phyloP scores from a whole-genome alignment of 2,888 invertebrate species.

The Rhagonycha lutea region DNA sequence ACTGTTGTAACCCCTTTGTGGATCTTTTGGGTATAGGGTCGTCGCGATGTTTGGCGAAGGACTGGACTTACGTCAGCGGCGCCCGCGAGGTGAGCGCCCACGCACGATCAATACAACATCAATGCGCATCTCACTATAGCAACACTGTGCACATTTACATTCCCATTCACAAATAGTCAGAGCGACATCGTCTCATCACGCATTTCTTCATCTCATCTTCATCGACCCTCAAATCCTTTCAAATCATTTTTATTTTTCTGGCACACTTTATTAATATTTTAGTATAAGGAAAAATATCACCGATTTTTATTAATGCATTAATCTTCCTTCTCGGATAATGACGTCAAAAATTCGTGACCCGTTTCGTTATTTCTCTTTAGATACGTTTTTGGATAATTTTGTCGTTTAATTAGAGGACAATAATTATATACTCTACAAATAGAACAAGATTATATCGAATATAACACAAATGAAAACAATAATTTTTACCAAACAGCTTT shows the following conservation, averaged over 20 bases:
- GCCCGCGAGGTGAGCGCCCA: conserved; percentile 48
- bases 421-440: conserved; percentile 1
- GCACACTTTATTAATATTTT: not conserved
- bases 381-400: conserved; percentile 5
- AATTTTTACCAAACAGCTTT: not conserved
- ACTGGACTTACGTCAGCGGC: conserved; percentile 49
- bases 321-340: not conserved
- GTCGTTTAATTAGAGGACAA: conserved; percentile 10
- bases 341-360: conserved; percentile 25
- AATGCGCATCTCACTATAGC: conserved; percentile 45
- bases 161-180: conserved; percentile 41
- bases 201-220: not conserved
- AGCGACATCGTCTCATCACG: conserved; percentile 8
- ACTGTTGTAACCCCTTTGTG: conserved; percentile 13
- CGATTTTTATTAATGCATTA: not conserved
- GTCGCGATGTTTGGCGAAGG: conserved; percentile 43
- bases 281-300: conserved; percentile 8
- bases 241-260: not conserved
- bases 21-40: conserved; percentile 9
- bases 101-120: conserved; percentile 39
- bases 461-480: not conserved
- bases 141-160: conserved; percentile 42
- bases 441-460: not conserved
- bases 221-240: not conserved
- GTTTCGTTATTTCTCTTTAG: conserved; percentile 2